phyloP scores from a whole-genome alignment of 2,888 invertebrate species.

The Leptura quadrifasciata region DNA sequence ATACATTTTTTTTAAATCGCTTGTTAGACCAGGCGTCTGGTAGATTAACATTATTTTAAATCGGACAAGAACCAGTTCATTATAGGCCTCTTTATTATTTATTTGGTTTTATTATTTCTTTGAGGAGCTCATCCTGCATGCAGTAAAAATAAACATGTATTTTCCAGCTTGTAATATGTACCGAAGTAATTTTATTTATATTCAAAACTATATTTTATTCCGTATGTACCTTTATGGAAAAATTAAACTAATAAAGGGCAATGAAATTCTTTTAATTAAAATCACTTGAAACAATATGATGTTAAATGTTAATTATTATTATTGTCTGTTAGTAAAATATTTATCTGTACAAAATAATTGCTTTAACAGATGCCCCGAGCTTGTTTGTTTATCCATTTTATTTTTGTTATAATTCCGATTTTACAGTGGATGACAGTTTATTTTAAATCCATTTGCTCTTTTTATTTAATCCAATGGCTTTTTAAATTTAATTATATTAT shows the following conservation, averaged over 20 bases:
- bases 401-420: conserved; percentile 15
- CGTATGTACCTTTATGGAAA: conserved; percentile 18
- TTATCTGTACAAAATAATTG: conserved; percentile 45
- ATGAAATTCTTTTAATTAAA: conserved; percentile 33
- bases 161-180: too few species aligned
- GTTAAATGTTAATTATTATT: conserved; percentile 47
- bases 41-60: too few species aligned
- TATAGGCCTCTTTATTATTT: too few species aligned
- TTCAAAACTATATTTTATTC: conserved; percentile 10
- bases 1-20: too few species aligned
- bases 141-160: too few species aligned
- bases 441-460: conserved; percentile 10
- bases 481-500: conserved; percentile 7
- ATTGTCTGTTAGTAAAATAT: conserved; percentile 51
- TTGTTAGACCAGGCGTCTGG: too few species aligned
- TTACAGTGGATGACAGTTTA: conserved; percentile 15
- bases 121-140: too few species aligned
- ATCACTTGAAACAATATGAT: conserved; percentile 41
- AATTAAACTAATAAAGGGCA: conserved; percentile 3
- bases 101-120: too few species aligned
- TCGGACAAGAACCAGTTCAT: too few species aligned
- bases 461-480: conserved; percentile 2
- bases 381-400: conserved; percentile 19
- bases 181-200: too few species aligned
- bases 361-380: conserved; percentile 46